Base-by-base conservation (phyloP, 2,113 vertebrate species). In the Psephotus haematonotus region DNA sequence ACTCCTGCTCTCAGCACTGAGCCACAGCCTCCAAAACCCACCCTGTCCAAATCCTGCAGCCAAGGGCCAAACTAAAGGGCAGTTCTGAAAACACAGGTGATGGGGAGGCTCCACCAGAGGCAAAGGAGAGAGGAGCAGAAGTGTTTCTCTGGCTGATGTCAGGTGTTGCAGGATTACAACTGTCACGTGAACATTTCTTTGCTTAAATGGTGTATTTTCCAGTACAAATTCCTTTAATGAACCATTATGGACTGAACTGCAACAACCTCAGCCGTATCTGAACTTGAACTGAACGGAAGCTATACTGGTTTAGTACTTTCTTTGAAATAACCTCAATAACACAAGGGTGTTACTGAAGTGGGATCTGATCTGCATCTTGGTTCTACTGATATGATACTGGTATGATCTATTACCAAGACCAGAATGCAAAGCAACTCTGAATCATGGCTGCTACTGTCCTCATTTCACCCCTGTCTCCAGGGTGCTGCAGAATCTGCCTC, bases 381-480 rank as follows among this genome's bases (percentile, higher is more conserved):
- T 82, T 80, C 63, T 76, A 20, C 50, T 39, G 64, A 33, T 82
- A 64, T 37, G 41, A 50, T 39, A 50, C 6, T 77, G 83, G 57
- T 77, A 76, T 13, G 65, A 85, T 55, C 80, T 79, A 39, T 57
- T 88, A 82, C 46, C 57, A 80, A 77, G 49, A 53, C 43, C 29
- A 44, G 86, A 89, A 89, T 46, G 69, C 86, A 94, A 82, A 83
- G 59, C 77, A 95, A 50, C 47, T 88, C 80, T 92, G 77, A 95
- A 88, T 90, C 74, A 78, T 6, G 64, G 55, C 82, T 37, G 50
- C 64, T 27, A 9, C 55, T 90, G 92, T 95, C 96, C 96, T 92
- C 52, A 55, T 25, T 50, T 95, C 83, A 95, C 78, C 93, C 90
- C 39, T 86, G 82, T 83, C 95, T 92, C 90, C 79, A 92, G 87